These are phyloP conservation scores for Furcifer pardalis DNA, from an alignment of 2,797 vertebrate species.

Conservation along the genomic window DNA sequence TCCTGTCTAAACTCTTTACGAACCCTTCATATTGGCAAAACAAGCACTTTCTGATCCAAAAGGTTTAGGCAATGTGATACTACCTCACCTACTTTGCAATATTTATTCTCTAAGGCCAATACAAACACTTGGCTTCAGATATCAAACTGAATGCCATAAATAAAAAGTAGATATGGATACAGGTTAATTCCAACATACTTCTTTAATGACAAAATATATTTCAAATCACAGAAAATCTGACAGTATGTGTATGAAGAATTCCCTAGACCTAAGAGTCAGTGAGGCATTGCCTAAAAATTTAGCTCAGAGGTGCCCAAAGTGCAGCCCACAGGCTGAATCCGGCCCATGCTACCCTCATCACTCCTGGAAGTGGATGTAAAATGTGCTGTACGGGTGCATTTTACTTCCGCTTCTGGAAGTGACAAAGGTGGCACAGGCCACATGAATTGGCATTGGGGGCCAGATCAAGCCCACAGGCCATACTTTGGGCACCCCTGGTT, in stretches of 20 bases:
- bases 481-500: too few relatives aligned
- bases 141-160: background rate
- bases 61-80: background rate
- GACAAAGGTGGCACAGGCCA: too few relatives aligned
- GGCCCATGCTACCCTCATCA: too few relatives aligned
- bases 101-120: background rate
- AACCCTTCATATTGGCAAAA: background rate
- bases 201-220: conserved; percentile 16
- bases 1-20: background rate
- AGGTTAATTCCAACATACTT: fast-evolving
- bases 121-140: background rate
- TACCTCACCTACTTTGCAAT: background rate
- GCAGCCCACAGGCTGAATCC: too few relatives aligned
- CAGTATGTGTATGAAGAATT: background rate
- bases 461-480: too few relatives aligned
- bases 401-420: too few relatives aligned
- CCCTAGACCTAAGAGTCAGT: background rate
- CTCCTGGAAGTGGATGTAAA: too few relatives aligned
- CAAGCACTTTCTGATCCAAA: background rate
- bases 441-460: too few relatives aligned
- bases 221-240: background rate
- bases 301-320: too few relatives aligned
- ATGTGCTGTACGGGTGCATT: too few relatives aligned
- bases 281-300: too few relatives aligned
- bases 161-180: background rate